Base-by-base conservation (phyloP, 64 coral and sea anemone species). In the Pocillopora verrucosa region DNA sequence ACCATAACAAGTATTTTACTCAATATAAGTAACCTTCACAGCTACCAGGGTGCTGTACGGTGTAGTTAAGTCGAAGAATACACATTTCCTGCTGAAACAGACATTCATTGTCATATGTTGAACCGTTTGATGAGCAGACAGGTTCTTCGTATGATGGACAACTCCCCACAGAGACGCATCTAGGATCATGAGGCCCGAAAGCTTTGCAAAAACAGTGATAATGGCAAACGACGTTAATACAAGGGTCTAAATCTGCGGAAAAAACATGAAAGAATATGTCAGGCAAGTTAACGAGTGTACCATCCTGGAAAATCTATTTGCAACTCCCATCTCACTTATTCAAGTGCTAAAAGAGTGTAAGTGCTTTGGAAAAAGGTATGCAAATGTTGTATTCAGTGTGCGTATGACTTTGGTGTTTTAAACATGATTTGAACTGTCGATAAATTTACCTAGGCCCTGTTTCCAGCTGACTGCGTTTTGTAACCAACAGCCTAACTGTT, bases 71-170 rank as follows among this genome's bases (percentile, higher is more conserved):
- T 78, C 65, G 74, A 25, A 78, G 10, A 30, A 51, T 34, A 63
- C 87, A 88, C 13, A 63, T 60, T 36, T 78, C 87, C 26, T 88
- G 87, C 62, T 77, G 30, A 78, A 56, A 78, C 59, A 88, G n/a
- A 65, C 87, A 77, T 34, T 65, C 77, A 13, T 88, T 88, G 74
- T 67, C 87, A 26, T 78, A 88, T 37, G 87, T 65, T 16, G 87
- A 77, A 15, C 87, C 87, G 22, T 88, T 88, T 25, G 86, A 88
- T 38, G 86, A 88, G 38, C 86, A 88, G 30, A 88, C 56, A 10
- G 86, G 51, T 63, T 84, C 91, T 64, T 93, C 76, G 78, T 93
- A 93, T 1, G 86, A 82, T 17, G 91, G 91, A 56, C 91, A 93
- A 12, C 73, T 61, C 1, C 62, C 60, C 45, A 88, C n/a, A 30